Evolutionary conservation across 2,113 vertebrate genomes (phyloP).

Genomic region (Gavia stellata): DNA sequence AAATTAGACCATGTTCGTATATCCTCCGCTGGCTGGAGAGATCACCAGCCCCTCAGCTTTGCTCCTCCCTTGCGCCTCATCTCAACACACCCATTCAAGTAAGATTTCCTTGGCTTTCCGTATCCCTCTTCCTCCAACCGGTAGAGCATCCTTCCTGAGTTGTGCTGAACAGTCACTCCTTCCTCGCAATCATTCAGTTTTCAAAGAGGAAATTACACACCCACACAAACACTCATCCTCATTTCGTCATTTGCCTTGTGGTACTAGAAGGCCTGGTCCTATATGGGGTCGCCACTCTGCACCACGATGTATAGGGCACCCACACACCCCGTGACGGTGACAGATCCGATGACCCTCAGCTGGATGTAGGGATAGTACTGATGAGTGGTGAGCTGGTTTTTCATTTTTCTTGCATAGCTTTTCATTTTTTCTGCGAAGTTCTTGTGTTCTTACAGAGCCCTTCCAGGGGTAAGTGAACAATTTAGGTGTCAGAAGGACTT

Average conservation of each 20-base stretch:
- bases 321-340: not conserved
- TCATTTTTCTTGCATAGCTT: not conserved
- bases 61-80: not conserved
- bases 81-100: not conserved
- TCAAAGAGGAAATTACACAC: not conserved
- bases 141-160: not conserved
- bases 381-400: not conserved
- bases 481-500: conserved; percentile 16
- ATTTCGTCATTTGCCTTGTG: not conserved
- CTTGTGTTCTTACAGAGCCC: not conserved
- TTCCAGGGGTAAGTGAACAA: not conserved
- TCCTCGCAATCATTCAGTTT: not conserved
- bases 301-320: fast-evolving
- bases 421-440: not conserved
- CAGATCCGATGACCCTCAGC: not conserved
- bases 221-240: not conserved
- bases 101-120: not conserved
- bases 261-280: not conserved
- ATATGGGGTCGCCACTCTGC: not conserved
- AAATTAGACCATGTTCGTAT: not conserved
- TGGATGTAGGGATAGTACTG: not conserved
- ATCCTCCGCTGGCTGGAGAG: not conserved
- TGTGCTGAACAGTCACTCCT: not conserved
- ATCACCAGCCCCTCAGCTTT: not conserved
- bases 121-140: not conserved